Percentiles rank a stretch among this genome's conserved stretches.
These are phyloP conservation scores for Halocaridina rubra DNA, from an alignment of 2,888 invertebrate genomes.

Conservation along the genomic window DNA sequence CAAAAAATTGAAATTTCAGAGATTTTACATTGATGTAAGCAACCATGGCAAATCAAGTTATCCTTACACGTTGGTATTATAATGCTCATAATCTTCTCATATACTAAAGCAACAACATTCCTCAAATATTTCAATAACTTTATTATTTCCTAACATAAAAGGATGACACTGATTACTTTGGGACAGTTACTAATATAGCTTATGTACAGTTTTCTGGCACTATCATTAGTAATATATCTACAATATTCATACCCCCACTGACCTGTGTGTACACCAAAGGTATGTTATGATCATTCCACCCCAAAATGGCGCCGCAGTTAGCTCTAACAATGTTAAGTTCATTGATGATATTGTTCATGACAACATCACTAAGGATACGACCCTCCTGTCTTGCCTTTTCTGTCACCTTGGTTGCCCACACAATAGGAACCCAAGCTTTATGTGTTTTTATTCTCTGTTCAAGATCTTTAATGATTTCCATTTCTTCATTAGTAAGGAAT, in stretches of 20 bases:
- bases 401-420: slow-evolving; percentile 28
- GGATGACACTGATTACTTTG: not conserved
- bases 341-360: not conserved
- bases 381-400: slow-evolving; percentile 16
- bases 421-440: slow-evolving; percentile 31
- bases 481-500: slow-evolving; percentile 26
- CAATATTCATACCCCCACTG: too few relatives aligned
- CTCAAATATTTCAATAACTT: too few relatives aligned
- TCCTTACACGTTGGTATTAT: too few relatives aligned
- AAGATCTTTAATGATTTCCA: not conserved
- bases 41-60: too few relatives aligned
- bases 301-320: slow-evolving; percentile 13
- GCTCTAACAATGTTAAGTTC: slow-evolving; percentile 1
- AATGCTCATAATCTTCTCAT: too few relatives aligned
- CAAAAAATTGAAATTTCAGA: too few relatives aligned
- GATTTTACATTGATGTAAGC: too few relatives aligned
- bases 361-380: not conserved
- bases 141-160: too few relatives aligned
- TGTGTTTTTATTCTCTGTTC: slow-evolving; percentile 1
- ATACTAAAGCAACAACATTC: too few relatives aligned
- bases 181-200: not conserved
- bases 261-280: slow-evolving; percentile 46
- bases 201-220: too few relatives aligned
- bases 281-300: slow-evolving; percentile 27
- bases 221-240: not conserved